Conservation (phyloP, 2,888 invertebrate genomes). For the Limnephilus rhombicus region DNA sequence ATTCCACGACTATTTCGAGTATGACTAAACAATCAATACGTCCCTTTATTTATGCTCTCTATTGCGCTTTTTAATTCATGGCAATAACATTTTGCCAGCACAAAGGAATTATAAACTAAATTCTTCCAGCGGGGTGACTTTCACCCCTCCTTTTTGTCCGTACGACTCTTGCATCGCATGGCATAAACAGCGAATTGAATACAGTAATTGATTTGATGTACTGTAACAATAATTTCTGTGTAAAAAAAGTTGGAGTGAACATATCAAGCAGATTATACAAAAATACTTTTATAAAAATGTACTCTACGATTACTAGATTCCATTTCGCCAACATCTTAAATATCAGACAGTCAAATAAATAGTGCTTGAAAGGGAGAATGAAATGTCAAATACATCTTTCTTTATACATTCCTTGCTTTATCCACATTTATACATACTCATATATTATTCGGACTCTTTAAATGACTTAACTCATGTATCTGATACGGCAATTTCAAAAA, state of each 20-base stretch:
- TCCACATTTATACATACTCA: no score
- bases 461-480: no score
- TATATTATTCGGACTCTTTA: no score
- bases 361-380: background rate
- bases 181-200: background rate
- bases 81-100: background rate
- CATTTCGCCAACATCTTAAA: background rate
- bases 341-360: background rate
- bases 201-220: background rate
- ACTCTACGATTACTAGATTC: background rate
- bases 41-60: background rate
- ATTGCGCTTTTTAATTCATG: background rate
- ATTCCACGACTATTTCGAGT: background rate
- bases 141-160: background rate
- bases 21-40: background rate
- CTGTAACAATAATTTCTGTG: background rate
- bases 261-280: background rate
- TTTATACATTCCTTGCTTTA: background rate
- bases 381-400: background rate
- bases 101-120: background rate
- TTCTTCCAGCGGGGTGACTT: background rate
- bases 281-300: background rate
- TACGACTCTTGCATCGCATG: background rate
- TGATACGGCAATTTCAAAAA: no score
- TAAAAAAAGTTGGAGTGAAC: background rate